These are phyloP conservation scores for Andricus curvator DNA, from an alignment of 2,888 invertebrate genomes.

Conservation along the genomic window DNA sequence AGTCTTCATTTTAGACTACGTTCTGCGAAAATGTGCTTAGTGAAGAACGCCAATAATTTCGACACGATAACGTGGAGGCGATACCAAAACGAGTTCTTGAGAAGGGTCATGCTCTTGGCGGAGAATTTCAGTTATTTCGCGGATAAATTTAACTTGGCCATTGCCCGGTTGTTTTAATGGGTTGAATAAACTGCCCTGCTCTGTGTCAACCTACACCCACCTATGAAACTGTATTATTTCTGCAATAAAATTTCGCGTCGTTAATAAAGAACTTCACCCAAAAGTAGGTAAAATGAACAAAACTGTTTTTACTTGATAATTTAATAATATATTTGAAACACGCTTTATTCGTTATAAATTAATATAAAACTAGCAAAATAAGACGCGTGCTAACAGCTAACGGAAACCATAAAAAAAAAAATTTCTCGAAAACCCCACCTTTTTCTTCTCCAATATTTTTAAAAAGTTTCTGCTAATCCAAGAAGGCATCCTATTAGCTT, in stretches of 20 bases:
- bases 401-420: too few relatives aligned
- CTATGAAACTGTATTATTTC: neutral
- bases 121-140: constrained; percentile 59
- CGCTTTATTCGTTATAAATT: too few relatives aligned
- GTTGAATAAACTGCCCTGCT: constrained; percentile 57
- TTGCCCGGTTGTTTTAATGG: constrained; percentile 58
- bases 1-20: neutral
- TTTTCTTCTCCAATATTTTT: too few relatives aligned
- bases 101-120: constrained; percentile 43
- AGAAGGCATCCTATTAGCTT: too few relatives aligned
- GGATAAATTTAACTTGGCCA: constrained; percentile 64
- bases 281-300: too few relatives aligned
- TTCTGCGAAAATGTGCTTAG: neutral
- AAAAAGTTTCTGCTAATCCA: too few relatives aligned
- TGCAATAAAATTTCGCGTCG: neutral
- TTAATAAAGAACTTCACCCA: neutral
- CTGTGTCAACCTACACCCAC: neutral
- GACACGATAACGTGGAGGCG: constrained; percentile 35
- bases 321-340: too few relatives aligned
- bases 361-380: too few relatives aligned
- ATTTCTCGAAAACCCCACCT: too few relatives aligned
- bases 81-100: constrained; percentile 23
- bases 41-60: constrained; percentile 40
- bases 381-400: too few relatives aligned
- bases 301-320: too few relatives aligned